Evolutionary conservation across 1,140 invertebrate genomes (phyloP), one percentile per base, ranked within the genome.

Genomic region (Limonius californicus): DNA sequence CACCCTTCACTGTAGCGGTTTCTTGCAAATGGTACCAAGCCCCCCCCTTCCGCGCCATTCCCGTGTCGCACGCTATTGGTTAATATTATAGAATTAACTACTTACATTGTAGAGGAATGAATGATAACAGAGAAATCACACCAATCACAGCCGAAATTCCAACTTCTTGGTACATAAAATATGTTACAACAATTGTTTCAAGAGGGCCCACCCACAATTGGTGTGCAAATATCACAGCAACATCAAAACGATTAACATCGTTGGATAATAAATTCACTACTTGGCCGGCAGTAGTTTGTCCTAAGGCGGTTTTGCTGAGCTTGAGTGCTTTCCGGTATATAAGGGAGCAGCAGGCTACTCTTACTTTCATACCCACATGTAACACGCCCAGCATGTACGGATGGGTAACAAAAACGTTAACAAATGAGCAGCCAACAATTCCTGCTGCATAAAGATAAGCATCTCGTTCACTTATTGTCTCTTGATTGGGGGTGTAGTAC

Each of bases 241-340:
- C 80, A 74, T 92, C 89, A 69, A 91, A 85, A 19, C 88, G 81
- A 61, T 84, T 88, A 6, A 88, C 86, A 68, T 94, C 91, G 72
- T 94, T 95, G 0, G 92, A 92, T 76, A 94, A 82, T 0, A 94
- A 76, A 78, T 95, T 95, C 0, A 94, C 89, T 42, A 93, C 87
- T 78, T 94, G 91, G 0, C 92, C 92, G 0, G 87, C 78, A 7
- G 90, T 91, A 0, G 89, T 91, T 70, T 89, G 62, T 2, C 87
- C 86, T 32, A 95, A 75, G 3, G 91, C 86, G 1, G 83, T 85
- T 73, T 85, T 85, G 53, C 84, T 89, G 7, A 91, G 71, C n/a
- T 83, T 80, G 19, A 90, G 74, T 15, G 85, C 86, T 82, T 93
- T 93, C 72, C 88, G 83, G 76, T 92, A 93, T 63, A 93, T 86